Conservation (phyloP, 2,113 vertebrate genomes). For the Scortum barcoo region DNA sequence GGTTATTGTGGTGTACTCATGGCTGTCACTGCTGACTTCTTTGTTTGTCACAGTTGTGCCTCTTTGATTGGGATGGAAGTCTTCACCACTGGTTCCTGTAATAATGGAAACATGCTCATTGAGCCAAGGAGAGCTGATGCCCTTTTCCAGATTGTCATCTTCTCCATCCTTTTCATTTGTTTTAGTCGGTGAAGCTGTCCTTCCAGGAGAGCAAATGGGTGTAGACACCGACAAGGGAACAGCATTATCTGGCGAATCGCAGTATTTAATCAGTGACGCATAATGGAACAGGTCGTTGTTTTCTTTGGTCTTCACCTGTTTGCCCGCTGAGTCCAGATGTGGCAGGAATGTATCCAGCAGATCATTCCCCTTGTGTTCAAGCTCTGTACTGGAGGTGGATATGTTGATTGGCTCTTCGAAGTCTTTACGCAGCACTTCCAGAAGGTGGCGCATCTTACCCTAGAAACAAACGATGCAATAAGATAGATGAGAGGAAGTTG, state of each 20-base stretch:
- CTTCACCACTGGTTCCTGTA: slow-evolving; percentile 28
- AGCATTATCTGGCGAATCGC: slow-evolving; percentile 17
- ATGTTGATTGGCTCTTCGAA: slow-evolving; percentile 69
- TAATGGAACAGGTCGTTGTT: slow-evolving; percentile 31
- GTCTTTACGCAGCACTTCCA: slow-evolving; percentile 82
- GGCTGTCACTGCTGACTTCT: slow-evolving; percentile 28
- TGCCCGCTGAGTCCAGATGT: slow-evolving; percentile 32
- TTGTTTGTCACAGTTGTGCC: neutral
- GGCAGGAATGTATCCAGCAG: slow-evolving; percentile 38
- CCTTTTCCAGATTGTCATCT: neutral
- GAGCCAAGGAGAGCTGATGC: neutral
- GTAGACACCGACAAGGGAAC: slow-evolving; percentile 41
- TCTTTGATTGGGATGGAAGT: slow-evolving; percentile 20
- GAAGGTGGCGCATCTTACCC: slow-evolving; percentile 86
- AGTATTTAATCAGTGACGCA: slow-evolving; percentile 43
- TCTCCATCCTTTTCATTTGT: slow-evolving; percentile 40
- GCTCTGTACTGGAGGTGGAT: slow-evolving; percentile 30
- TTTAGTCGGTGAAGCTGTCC: slow-evolving; percentile 9
- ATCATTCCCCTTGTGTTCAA: slow-evolving; percentile 43
- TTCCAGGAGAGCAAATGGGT: slow-evolving; percentile 38
- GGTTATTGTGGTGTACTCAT: slow-evolving; percentile 14
- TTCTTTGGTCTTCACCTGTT: slow-evolving; percentile 50
- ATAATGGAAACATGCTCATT: slow-evolving; percentile 14
- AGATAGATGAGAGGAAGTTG: neutral
- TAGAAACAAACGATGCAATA: slow-evolving; percentile 53